A percentile compares a stretch with the other conserved stretches of the same genome.
Conservation (phyloP, 2,888 invertebrate species). For the Tridacna gigas region DNA sequence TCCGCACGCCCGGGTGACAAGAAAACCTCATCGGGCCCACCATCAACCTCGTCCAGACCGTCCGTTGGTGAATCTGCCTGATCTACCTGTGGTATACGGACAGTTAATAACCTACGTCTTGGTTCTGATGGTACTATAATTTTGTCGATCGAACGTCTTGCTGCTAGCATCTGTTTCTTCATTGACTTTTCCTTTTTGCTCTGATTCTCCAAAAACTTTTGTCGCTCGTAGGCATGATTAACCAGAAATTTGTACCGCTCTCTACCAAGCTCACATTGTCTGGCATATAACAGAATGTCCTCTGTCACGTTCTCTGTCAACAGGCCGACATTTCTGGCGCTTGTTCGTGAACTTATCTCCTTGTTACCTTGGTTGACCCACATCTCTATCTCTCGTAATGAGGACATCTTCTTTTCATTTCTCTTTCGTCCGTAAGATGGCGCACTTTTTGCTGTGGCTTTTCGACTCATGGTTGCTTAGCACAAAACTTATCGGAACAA, state of each 20-base stretch:
- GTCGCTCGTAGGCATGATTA: constrained; percentile 77
- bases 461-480: constrained; percentile 9
- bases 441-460: constrained; percentile 54
- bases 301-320: constrained; percentile 82
- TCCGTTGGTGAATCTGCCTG: constrained; percentile 13
- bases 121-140: constrained; percentile 15
- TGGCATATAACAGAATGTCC: constrained; percentile 77
- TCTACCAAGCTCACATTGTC: constrained; percentile 80
- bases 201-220: constrained; percentile 77
- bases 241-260: constrained; percentile 80
- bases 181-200: constrained; percentile 67
- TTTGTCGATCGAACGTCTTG: constrained; percentile 47
- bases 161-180: constrained; percentile 46
- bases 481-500: too few relatives aligned
- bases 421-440: constrained; percentile 50
- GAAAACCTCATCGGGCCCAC: background rate
- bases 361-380: constrained; percentile 72
- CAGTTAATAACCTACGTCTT: constrained; percentile 34
- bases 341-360: constrained; percentile 31
- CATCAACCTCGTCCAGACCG: background rate
- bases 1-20: background rate
- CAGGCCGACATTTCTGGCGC: constrained; percentile 74
- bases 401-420: constrained; percentile 66
- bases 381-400: constrained; percentile 78
- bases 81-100: constrained; percentile 54